Conservation (phyloP, 2,888 invertebrate species). For the Chalcis sispes region DNA sequence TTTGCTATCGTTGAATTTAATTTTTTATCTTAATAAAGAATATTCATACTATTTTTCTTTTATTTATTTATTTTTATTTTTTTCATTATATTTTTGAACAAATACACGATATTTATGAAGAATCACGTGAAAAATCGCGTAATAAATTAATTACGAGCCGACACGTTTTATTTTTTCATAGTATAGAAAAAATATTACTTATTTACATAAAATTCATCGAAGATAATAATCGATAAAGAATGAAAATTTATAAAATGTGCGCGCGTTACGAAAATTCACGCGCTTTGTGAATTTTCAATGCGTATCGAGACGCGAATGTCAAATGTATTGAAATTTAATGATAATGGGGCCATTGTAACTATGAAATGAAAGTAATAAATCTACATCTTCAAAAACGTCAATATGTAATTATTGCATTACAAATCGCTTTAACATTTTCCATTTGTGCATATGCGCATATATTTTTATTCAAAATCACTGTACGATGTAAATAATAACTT, state of each 20-base stretch:
- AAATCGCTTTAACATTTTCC: neutral
- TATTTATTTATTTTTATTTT: too few species aligned
- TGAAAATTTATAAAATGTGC: slow-evolving; percentile 23
- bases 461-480: slow-evolving; percentile 12
- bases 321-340: slow-evolving; percentile 33
- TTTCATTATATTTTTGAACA: too few species aligned
- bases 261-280: slow-evolving; percentile 25
- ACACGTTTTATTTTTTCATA: slow-evolving; percentile 14
- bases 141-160: slow-evolving; percentile 37
- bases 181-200: neutral
- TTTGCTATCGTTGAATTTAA: neutral
- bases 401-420: slow-evolving; percentile 30
- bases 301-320: slow-evolving; percentile 11
- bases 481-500: slow-evolving; percentile 23
- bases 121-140: slow-evolving; percentile 3
- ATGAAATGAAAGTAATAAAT: slow-evolving; percentile 17
- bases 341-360: slow-evolving; percentile 19
- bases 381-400: slow-evolving; percentile 36
- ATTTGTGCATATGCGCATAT: neutral
- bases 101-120: neutral
- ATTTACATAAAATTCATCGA: slow-evolving; percentile 18
- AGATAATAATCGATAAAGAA: slow-evolving; percentile 30
- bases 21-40: too few species aligned
- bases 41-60: too few species aligned
- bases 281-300: slow-evolving; percentile 14